These are phyloP conservation scores for Creontiades dilutus DNA, from an alignment of 2,888 invertebrate genomes.

Conservation along the genomic window DNA sequence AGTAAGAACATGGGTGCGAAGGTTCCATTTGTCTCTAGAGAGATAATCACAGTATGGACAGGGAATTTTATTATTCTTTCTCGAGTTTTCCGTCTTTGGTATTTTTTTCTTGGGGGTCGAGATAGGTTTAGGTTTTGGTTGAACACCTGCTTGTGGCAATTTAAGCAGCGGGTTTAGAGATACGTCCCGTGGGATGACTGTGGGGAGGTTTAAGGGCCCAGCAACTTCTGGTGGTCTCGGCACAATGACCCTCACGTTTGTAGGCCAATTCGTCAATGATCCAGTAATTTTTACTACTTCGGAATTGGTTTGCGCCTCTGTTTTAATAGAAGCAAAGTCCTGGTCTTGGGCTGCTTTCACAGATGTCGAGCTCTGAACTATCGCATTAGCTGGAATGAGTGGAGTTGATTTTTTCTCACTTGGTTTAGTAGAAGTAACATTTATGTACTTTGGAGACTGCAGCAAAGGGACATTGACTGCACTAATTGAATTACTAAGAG, in stretches of 20 bases:
- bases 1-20: slow-evolving; percentile 45
- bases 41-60: slow-evolving; percentile 46
- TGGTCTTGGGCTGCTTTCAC: not conserved
- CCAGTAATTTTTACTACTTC: not conserved
- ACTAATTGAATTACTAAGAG: not conserved
- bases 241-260: not conserved
- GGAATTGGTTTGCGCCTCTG: not conserved
- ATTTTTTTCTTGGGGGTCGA: not conserved
- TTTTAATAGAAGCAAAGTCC: not conserved
- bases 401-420: not conserved
- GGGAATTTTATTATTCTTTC: not conserved
- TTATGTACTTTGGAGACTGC: slow-evolving; percentile 28
- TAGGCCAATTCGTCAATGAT: not conserved
- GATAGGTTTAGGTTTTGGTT: not conserved
- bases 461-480: not conserved
- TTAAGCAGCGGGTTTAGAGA: not conserved
- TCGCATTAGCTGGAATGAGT: not conserved
- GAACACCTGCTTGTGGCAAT: not conserved
- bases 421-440: not conserved
- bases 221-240: not conserved
- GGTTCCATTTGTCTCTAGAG: slow-evolving; percentile 50
- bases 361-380: not conserved
- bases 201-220: not conserved
- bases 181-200: not conserved
- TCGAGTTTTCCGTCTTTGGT: not conserved